These are phyloP conservation scores for Euclidia mi DNA, from an alignment of 2,888 invertebrate species.

Conservation along the genomic window DNA sequence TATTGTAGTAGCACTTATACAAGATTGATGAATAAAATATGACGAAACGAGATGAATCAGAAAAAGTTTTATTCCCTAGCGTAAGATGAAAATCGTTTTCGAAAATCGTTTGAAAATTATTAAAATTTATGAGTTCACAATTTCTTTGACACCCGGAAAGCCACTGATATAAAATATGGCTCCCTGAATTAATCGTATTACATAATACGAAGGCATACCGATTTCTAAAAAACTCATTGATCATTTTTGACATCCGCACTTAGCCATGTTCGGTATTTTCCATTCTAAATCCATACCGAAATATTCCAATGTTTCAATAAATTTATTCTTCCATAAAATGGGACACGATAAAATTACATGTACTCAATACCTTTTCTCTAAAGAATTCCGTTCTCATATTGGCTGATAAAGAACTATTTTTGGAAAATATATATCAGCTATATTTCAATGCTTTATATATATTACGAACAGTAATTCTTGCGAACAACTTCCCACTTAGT, in stretches of 20 bases:
- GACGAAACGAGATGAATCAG: no score
- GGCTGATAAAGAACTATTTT: background rate
- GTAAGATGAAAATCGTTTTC: no score
- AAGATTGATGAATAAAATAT: no score
- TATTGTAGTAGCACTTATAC: no score
- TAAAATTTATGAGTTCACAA: background rate
- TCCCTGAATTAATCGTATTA: background rate
- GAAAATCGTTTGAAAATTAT: background rate
- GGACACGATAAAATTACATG: no score
- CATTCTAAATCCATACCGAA: background rate
- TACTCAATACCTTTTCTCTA: background rate
- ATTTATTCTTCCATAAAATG: slow-evolving; percentile 14
- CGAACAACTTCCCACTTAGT: no score
- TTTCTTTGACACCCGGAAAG: background rate
- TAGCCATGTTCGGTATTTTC: background rate
- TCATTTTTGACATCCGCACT: slow-evolving; percentile 17
- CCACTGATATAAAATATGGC: slow-evolving; percentile 1
- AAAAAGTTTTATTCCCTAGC: background rate
- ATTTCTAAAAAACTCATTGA: slow-evolving; percentile 4
- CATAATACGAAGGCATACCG: slow-evolving; percentile 2
- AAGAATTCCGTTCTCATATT: background rate
- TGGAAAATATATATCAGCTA: background rate
- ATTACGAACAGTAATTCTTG: no score
- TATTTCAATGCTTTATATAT: no score
- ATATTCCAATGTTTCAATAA: slow-evolving; percentile 2